Evolutionary conservation across 1,140 invertebrate species (phyloP), one percentile per base, ranked within the genome.

Genomic region (Pseudoatta argentina): DNA sequence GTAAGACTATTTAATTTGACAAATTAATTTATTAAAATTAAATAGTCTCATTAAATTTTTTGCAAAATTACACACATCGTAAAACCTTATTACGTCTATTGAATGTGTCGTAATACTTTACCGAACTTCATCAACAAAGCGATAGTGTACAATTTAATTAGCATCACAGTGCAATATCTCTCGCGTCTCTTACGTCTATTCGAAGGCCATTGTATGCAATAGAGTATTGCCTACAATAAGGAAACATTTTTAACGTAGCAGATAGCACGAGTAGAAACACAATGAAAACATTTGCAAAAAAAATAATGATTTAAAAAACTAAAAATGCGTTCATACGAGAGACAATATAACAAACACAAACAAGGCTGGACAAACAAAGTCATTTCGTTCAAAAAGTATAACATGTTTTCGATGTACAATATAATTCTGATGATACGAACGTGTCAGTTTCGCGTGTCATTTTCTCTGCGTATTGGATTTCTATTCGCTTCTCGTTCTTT

Each of bases 151-250:
- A n/a, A 39, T 64, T 64, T 48, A 81, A 81, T 81, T 79, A 79
- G 77, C 63, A 51, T 69, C 53, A 24, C 30, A 24, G 7, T 71
- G 64, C 48, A 55, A 81, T 57, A 81, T 81, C 48, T 55, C 77
- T 55, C 77, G 16, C 30, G 30, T 39, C n/a, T 71, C 77, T 69
- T n/a, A 24, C 16, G 48, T 55, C 30, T n/a, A 39, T 79, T n/a
- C 63, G 63, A 69, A 55, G 64, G 76, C 63, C 48, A 69, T 81
- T 81, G 77, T 81, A 55, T 81, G 77, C 77, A 55, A 71, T 69
- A 55, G 14, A 18, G 63, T 55, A 81, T 69, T 81, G 48, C 71
- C 64, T 69, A 71, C 77, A 24, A 55, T 55, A 44, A 71, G 30
- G 10, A 16, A 69, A 39, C 30, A 24, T 69, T 81, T 81, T 69